Evolutionary conservation across 2,113 vertebrate genomes (phyloP), one percentile per base, ranked within the genome.

Genomic region (Tautogolabrus adspersus): DNA sequence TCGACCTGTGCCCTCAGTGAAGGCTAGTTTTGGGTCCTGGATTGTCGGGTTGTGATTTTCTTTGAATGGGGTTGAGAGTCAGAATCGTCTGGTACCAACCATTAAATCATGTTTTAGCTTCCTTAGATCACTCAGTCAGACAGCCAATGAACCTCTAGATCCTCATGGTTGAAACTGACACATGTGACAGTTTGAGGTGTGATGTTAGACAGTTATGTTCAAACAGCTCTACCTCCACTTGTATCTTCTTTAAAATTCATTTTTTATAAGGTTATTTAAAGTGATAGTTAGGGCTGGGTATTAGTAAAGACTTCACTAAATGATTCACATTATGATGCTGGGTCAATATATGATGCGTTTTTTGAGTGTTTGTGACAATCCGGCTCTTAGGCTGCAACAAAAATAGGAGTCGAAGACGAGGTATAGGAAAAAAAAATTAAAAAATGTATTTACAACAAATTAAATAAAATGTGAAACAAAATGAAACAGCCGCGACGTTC

Each of bases 41-140:
- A 13, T 26, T 19, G 13, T 23, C 22, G 23, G 44, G n/a, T 61
- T 40, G 57, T 49, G 15, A 34, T 37, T 58, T 61, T 56, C 57
- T 62, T 67, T 60, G 40, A 81, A 66, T 6, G 3, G 19, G 55
- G 38, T n/a, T 63, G 18, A 38, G 52, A n/a, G n/a, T 4, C 21
- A 16, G 59, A 47, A 46, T 62, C 76, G 59, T 0, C 51, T 61
- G 40, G 30, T 55, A 72, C 37, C 23, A 69, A 38, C 73, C 75
- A 75, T 84, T 78, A 76, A 4, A 40, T 13, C 47, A 64, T 21
- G 79, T 86, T 79, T 81, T 23, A 54, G 76, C 61, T 51, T 49
- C 16, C 61, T 87, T 26, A 74, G 65, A 85, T 83, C 82, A 81
- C 60, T 49, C 13, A 69, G 56, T 37, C 38, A 12, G 68, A 65